Evolutionary conservation across 2,113 vertebrate species (phyloP).

Genomic region (Octodon degus): DNA sequence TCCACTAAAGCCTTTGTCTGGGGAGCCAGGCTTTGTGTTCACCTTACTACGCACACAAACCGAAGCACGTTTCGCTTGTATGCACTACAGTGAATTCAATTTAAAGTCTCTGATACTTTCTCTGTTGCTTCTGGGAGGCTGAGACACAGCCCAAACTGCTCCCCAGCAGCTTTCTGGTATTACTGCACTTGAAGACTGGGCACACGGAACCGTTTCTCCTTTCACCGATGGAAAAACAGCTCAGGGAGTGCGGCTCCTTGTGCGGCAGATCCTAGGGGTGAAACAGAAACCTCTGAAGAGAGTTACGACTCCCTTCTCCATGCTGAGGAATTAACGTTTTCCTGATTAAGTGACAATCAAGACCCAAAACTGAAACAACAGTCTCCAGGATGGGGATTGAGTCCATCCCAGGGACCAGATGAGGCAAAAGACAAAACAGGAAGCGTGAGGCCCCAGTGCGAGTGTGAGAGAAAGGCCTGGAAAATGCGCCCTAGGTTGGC

Average conservation of each 20-base stretch:
- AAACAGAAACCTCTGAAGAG: slow-evolving; percentile 49
- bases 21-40: neutral
- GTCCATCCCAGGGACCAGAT: slow-evolving; percentile 53
- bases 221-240: slow-evolving; percentile 66
- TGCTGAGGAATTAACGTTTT: slow-evolving; percentile 70
- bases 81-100: neutral
- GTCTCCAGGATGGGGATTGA: slow-evolving; percentile 38
- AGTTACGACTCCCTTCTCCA: slow-evolving; percentile 66
- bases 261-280: neutral
- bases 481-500: slow-evolving; percentile 17
- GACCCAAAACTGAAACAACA: slow-evolving; percentile 70
- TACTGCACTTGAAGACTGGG: neutral
- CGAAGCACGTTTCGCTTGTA: neutral
- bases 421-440: slow-evolving; percentile 67
- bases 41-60: neutral
- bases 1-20: neutral
- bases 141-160: slow-evolving; percentile 11
- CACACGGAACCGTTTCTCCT: neutral
- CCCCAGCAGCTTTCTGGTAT: slow-evolving; percentile 11
- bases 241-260: neutral
- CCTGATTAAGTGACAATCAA: slow-evolving; percentile 73
- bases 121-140: slow-evolving; percentile 3
- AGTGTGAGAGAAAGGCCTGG: slow-evolving; percentile 53
- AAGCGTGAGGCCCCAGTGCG: neutral
- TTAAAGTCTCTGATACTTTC: slow-evolving; percentile 34